phyloP scores from a whole-genome alignment of 2,888 invertebrate species.

The Trichopria drosophilae region DNA sequence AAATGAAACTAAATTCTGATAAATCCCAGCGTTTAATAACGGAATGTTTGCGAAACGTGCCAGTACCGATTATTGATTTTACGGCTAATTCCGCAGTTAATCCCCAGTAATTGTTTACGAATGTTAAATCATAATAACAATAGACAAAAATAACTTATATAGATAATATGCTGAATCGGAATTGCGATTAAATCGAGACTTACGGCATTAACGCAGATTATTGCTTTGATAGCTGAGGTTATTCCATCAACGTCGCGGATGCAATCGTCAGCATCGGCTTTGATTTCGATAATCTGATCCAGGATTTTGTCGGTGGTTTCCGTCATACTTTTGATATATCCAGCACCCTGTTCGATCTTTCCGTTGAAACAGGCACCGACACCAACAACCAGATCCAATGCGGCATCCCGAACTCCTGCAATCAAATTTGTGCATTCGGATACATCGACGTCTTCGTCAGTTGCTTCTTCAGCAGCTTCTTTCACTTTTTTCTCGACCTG shows the following conservation, averaged over 20 bases:
- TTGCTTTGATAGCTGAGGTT: neutral
- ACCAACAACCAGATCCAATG: constrained; percentile 10
- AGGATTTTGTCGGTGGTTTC: neutral
- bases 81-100: too few species aligned
- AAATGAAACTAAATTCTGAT: too few species aligned
- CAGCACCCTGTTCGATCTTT: constrained; percentile 29
- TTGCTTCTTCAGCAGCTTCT: constrained; percentile 12
- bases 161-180: too few species aligned
- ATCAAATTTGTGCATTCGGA: constrained; percentile 30
- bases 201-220: constrained; percentile 8
- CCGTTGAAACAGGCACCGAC: constrained; percentile 30
- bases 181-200: too few species aligned
- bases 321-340: constrained; percentile 6
- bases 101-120: too few species aligned
- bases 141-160: too few species aligned
- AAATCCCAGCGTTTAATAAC: too few species aligned
- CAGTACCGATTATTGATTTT: too few species aligned
- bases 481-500: constrained; percentile 25
- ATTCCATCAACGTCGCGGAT: neutral
- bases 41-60: too few species aligned
- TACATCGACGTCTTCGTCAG: constrained; percentile 15
- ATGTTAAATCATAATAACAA: too few species aligned
- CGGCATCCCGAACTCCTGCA: constrained; percentile 15
- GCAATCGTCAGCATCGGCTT: constrained; percentile 10
- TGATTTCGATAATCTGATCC: constrained; percentile 6